These are phyloP conservation scores for Enteromius viviparus DNA, from an alignment of 2,797 vertebrate species.

Conservation along the genomic window DNA sequence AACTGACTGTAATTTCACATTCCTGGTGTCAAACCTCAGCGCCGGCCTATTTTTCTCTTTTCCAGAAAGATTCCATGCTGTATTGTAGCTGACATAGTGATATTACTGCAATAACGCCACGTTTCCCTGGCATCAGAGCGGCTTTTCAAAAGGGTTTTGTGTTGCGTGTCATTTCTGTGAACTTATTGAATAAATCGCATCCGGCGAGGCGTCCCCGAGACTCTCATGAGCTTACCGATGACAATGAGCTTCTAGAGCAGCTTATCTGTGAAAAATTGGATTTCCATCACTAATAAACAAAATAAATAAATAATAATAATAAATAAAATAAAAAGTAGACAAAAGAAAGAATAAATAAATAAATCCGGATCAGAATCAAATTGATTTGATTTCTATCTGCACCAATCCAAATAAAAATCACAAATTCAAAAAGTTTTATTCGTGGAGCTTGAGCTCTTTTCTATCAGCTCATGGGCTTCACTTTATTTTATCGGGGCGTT, in stretches of 20 bases:
- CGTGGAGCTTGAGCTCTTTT: neutral
- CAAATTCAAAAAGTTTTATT: neutral
- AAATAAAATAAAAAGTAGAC: neutral
- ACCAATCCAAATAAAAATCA: neutral
- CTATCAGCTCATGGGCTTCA: too few relatives aligned
- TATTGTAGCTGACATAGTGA: neutral
- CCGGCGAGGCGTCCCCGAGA: neutral
- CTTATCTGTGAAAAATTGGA: neutral
- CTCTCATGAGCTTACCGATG: neutral
- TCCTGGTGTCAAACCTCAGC: conserved; percentile 2
- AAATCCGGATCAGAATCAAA: neutral
- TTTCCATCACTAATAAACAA: neutral
- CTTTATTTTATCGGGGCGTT: neutral
- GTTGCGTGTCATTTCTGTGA: conserved; percentile 8
- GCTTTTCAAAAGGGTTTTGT: conserved; percentile 12
- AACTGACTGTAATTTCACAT: conserved; percentile 33
- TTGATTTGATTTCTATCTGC: neutral
- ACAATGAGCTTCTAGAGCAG: neutral
- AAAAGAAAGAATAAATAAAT: too few relatives aligned
- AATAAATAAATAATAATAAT: neutral
- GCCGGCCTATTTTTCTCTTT: neutral
- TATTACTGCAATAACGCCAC: neutral
- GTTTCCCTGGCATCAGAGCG: neutral
- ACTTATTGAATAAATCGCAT: conserved; percentile 19
- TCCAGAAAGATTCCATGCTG: neutral